Evolutionary conservation across 2,113 vertebrate species (phyloP).

Genomic region (Scytalopus superciliaris): DNA sequence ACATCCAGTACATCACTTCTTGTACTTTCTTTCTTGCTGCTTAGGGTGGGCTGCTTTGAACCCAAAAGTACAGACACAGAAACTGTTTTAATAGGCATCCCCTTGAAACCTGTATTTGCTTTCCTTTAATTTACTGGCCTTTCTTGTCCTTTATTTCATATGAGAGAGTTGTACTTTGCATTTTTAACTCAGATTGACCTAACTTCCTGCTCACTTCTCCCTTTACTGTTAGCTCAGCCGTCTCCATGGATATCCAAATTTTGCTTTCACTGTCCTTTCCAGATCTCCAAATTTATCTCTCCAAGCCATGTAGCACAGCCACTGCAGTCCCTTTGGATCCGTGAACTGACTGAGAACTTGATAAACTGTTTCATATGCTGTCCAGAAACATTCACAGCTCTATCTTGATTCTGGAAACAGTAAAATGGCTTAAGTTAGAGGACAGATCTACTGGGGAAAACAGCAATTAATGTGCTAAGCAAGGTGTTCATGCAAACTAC

Average conservation of each 20-base stretch:
- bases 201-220: not conserved
- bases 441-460: not conserved
- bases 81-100: not conserved
- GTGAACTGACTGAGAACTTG: not conserved
- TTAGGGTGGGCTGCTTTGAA: not conserved
- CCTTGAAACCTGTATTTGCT: not conserved
- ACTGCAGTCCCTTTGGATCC: not conserved
- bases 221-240: not conserved
- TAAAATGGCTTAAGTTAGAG: not conserved
- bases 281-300: not conserved
- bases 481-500: not conserved
- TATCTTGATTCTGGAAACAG: not conserved
- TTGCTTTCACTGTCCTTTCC: not conserved
- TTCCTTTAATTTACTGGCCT: not conserved
- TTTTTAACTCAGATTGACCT: not conserved
- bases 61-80: not conserved
- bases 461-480: not conserved
- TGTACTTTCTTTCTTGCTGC: not conserved
- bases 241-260: not conserved
- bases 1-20: not conserved
- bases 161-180: not conserved
- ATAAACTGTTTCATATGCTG: not conserved
- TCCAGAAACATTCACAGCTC: not conserved
- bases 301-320: not conserved
- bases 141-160: not conserved